Evolutionary conservation across 2,888 invertebrate genomes (phyloP), one percentile per base, ranked within the genome.

Genomic region (Darwinula stevensoni): DNA sequence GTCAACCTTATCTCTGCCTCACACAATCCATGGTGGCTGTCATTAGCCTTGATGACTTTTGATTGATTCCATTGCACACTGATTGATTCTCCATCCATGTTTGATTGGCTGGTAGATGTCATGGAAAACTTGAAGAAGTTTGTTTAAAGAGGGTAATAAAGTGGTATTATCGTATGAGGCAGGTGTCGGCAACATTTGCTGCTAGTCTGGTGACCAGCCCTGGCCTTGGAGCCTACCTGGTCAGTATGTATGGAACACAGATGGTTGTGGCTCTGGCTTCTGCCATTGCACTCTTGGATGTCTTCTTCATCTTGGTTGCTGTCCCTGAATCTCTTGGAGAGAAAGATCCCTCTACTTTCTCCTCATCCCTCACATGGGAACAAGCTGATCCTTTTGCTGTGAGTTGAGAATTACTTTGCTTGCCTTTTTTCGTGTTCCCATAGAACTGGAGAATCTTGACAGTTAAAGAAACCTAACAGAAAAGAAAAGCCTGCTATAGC

Each of bases 191-290:
- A 16, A 97, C 94, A 34, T 97, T 97, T 58, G 94, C 94, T 12
- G 97, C 94, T 39, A 91, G 88, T 50, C 70, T 97, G 66, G 91
- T 97, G 30, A 91, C 94, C 41, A 88, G 86, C 36, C 97, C 97
- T 9, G 91, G 94, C 3, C 59, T 97, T 33, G 97, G 97, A n/a
- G 59, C 61, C 4, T 61, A 58, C 42, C 45, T 62, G 31, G 54
- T 52, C 18, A 28, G 28, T 13, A 60, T 66, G 36, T 84, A 84
- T 48, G 73, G 75, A 39, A 62, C 65, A 42, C 65, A 65, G 39
- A 59, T 84, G 32, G 86, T 91, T 27, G 86, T 97, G 30, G 82
- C 84, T 27, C 59, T 91, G 38, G 94, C 94, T 28, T 86, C 94
- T 1, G 76, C 57, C 32, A 76, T 97, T 36, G 91, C 94, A 32